Evolutionary conservation across 2,113 vertebrate species (phyloP), one percentile per base, ranked within the genome.

Genomic region (Rhinopomastus cyanomelas): DNA sequence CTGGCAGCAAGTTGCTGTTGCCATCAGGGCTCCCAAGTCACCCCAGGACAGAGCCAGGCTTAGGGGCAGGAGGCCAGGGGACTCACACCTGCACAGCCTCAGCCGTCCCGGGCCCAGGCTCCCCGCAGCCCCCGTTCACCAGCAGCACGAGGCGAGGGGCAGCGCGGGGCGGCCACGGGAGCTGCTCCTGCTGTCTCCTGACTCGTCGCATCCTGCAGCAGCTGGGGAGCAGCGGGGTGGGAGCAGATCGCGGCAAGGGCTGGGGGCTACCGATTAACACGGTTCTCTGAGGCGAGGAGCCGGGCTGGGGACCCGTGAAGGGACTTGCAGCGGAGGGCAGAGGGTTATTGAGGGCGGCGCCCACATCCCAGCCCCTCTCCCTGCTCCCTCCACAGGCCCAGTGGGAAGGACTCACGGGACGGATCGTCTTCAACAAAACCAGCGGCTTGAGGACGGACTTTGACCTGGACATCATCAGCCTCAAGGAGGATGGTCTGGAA

Each of bases 381-480:
- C 55, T 94, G n/a, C n/a, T 78, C 93, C 87, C 94, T 75, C 69
- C 96, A 65, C 97, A 99, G 99, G 99, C 99, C 75, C 99, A 99
- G 49, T 99, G 99, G 99, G 99, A 99, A 96, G 99, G 99, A 88
- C 96, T 99, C 96, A 99, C 99, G 0, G 99, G 99, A 86, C 98
- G 99, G 44, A 98, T 99, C 61, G 98, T 98, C 89, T 99, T 99
- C 96, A 99, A 99, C 96, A 99, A 98, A 97, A 99, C 98, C 26
- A 98, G 97, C 6, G 99, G 99, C 57, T 97, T 99, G 26, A 97
- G 99, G 65, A 99, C 98, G 7, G 99, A 99, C 97, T 99, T 99
- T 60, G 99, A 99, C 95, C 92, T 99, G 97, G 99, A 99, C 96
- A 98, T 99, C 94, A 85, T 99, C 95, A 99, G 98, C 89, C 98